Conservation (phyloP, 2,797 vertebrate genomes). For the Centropyge bicolor region DNA sequence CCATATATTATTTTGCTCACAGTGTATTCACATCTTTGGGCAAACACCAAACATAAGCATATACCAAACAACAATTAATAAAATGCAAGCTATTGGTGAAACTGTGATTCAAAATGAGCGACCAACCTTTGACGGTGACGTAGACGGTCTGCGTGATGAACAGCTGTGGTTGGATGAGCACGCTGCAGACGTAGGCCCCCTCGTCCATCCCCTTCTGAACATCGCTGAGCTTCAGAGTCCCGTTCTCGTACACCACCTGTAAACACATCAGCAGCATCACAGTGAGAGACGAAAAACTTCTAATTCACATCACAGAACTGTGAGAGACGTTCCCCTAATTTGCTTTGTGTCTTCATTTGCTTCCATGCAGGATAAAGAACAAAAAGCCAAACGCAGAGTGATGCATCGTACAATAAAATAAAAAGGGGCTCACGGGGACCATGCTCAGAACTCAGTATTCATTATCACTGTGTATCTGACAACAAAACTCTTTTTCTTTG, state of each 20-base stretch:
- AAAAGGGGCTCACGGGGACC: not conserved
- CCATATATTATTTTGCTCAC: not conserved
- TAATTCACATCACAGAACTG: not conserved
- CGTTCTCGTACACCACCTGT: slow-evolving; percentile 96
- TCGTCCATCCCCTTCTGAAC: slow-evolving; percentile 99
- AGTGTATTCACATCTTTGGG: not conserved
- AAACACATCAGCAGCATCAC: slow-evolving; percentile 30
- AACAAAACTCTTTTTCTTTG: not conserved
- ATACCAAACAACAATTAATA: not conserved
- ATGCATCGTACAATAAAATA: not conserved
- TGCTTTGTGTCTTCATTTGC: not conserved
- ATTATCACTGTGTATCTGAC: not conserved
- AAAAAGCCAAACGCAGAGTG: not conserved
- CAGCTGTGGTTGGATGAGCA: slow-evolving; percentile 97
- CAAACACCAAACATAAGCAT: not conserved
- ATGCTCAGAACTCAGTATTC: not conserved
- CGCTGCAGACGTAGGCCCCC: slow-evolving; percentile 97
- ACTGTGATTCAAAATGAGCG: no score
- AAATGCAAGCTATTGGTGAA: no score
- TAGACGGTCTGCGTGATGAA: slow-evolving; percentile 98
- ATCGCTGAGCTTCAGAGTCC: slow-evolving; percentile 96
- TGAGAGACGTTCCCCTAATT: not conserved
- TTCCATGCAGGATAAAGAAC: not conserved
- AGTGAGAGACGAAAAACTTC: not conserved
- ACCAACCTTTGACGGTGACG: slow-evolving; percentile 95